Evolutionary conservation across 2,113 vertebrate species (phyloP).

Genomic region (Isichthys henryi): DNA sequence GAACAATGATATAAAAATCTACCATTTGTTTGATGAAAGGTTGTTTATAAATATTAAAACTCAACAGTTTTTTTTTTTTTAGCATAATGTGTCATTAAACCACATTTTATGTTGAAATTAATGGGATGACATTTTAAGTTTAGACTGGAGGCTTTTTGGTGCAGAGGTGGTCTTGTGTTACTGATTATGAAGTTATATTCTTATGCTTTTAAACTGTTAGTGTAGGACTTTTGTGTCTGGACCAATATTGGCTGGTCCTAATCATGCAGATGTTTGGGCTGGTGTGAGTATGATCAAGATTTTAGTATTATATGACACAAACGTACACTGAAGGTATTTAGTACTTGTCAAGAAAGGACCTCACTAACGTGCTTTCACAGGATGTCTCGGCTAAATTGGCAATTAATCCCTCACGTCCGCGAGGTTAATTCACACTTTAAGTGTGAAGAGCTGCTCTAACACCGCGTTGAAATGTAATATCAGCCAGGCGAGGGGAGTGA

Average conservation of each 20-base stretch:
- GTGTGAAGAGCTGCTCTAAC: neutral
- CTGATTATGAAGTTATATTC: neutral
- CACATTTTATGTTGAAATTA: neutral
- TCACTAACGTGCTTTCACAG: neutral
- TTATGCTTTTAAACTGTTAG: neutral
- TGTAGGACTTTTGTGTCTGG: neutral
- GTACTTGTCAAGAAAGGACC: neutral
- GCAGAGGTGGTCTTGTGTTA: neutral
- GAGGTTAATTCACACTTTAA: conserved; percentile 3
- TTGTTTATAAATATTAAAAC: neutral
- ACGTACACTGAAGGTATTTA: neutral
- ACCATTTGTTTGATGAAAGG: neutral
- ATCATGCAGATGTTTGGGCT: neutral
- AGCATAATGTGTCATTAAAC: neutral
- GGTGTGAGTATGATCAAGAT: neutral
- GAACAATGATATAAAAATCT: neutral
- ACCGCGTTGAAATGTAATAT: neutral
- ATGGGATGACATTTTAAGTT: neutral
- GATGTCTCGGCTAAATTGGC: neutral
- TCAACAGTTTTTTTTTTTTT: neutral
- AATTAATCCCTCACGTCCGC: neutral
- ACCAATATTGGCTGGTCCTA: neutral
- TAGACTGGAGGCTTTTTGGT: neutral
- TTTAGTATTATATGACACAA: neutral
- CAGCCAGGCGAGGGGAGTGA: neutral